A percentile compares a stretch with the other conserved stretches of the same genome.
These are phyloP conservation scores for Gymnorhina tibicen DNA, from an alignment of 2,113 vertebrate species.

Conservation along the genomic window DNA sequence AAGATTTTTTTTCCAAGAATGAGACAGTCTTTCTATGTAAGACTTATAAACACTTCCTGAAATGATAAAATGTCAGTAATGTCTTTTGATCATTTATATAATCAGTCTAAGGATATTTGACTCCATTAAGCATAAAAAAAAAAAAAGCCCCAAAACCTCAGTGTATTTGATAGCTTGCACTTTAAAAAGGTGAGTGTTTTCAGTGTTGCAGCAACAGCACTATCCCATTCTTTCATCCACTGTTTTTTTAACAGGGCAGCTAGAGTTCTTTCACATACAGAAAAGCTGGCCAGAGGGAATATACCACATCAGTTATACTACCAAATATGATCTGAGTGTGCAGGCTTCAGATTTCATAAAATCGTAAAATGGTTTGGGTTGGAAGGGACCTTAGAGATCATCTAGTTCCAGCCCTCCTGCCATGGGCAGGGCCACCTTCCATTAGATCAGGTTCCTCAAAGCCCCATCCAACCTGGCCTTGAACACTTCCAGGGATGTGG, in stretches of 20 bases:
- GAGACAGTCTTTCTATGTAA: background rate
- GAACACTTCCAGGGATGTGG: no score
- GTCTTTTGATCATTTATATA: background rate
- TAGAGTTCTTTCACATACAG: background rate
- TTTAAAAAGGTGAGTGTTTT: background rate
- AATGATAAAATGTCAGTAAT: background rate
- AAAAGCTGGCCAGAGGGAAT: background rate
- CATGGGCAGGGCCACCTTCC: no score
- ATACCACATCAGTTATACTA: background rate
- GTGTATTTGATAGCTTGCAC: background rate
- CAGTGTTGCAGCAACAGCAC: background rate
- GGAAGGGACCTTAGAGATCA: no score
- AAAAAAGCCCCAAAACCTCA: background rate
- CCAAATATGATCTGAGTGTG: background rate
- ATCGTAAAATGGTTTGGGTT: background rate
- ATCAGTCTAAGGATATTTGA: background rate
- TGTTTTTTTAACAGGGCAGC: background rate
- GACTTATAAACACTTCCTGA: background rate
- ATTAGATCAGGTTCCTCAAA: no score
- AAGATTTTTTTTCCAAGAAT: background rate
- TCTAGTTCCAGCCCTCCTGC: no score
- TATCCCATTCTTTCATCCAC: background rate
- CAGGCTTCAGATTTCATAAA: background rate
- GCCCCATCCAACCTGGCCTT: no score
- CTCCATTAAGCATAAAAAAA: background rate